These are phyloP conservation scores for Eumeta japonica DNA, from an alignment of 1,140 invertebrate genomes.

Conservation along the genomic window DNA sequence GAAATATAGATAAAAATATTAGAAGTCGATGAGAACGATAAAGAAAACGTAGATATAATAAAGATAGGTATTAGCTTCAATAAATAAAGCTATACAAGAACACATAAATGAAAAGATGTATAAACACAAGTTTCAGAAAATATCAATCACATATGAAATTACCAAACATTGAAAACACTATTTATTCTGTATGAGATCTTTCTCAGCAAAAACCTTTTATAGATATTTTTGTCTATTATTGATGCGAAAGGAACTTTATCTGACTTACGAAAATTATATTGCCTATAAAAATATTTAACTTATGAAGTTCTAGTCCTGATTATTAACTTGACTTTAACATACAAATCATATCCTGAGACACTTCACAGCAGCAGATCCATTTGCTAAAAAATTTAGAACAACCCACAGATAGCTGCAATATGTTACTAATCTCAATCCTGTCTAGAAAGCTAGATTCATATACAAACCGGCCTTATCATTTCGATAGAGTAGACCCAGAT, in stretches of 20 bases:
- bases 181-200: conserved; percentile 10
- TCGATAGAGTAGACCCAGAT: conserved; percentile 13
- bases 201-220: conserved; percentile 9
- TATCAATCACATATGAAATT: no score
- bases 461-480: conserved; percentile 11
- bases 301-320: conserved; percentile 8
- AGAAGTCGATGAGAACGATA: no score
- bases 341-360: conserved; percentile 9
- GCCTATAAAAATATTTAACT: conserved; percentile 10
- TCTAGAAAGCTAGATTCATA: conserved; percentile 11
- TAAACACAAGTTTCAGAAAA: no score
- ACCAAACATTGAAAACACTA: conserved; percentile 11
- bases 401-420: conserved; percentile 15
- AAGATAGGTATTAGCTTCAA: no score
- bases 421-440: no score
- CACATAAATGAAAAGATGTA: no score
- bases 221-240: conserved; percentile 12
- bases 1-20: no score
- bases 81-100: no score
- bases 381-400: no score
- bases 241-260: conserved; percentile 8
- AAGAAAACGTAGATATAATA: no score
- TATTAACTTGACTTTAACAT: conserved; percentile 10
- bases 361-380: conserved; percentile 14
- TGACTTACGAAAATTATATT: conserved; percentile 12